phyloP scores from a whole-genome alignment of 2,888 invertebrate species.

The Quadroppia sp. region DNA sequence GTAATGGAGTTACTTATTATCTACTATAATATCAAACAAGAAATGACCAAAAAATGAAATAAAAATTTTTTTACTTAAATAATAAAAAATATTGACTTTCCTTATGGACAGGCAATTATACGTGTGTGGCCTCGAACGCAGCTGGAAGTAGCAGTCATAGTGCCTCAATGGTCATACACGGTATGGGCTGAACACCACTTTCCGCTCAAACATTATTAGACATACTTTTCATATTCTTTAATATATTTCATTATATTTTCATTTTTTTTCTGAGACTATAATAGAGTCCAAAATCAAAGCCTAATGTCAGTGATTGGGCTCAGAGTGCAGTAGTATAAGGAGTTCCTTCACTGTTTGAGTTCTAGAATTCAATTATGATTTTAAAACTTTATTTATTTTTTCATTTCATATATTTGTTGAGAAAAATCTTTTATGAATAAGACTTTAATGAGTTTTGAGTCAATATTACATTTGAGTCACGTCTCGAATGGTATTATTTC shows the following conservation, averaged over 20 bases:
- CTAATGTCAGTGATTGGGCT: too few species aligned
- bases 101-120: slow-evolving; percentile 49
- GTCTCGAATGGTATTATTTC: too few species aligned
- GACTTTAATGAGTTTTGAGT: slow-evolving; percentile 15
- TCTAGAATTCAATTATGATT: too few species aligned
- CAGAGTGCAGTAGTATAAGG: too few species aligned
- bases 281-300: neutral
- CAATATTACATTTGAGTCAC: neutral
- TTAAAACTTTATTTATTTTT: neutral
- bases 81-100: neutral
- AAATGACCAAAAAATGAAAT: too few species aligned
- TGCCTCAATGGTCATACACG: slow-evolving; percentile 50
- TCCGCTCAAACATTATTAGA: slow-evolving; percentile 36
- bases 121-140: slow-evolving; percentile 51
- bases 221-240: neutral
- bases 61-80: neutral
- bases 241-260: slow-evolving; percentile 19
- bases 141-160: slow-evolving; percentile 50
- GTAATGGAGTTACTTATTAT: slow-evolving; percentile 42
- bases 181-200: slow-evolving; percentile 44
- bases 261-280: neutral
- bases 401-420: too few species aligned
- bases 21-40: too few species aligned
- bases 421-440: slow-evolving; percentile 3
- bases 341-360: too few species aligned